These are phyloP conservation scores for Sphaeramia orbicularis DNA, from an alignment of 2,797 vertebrate species.

Conservation along the genomic window DNA sequence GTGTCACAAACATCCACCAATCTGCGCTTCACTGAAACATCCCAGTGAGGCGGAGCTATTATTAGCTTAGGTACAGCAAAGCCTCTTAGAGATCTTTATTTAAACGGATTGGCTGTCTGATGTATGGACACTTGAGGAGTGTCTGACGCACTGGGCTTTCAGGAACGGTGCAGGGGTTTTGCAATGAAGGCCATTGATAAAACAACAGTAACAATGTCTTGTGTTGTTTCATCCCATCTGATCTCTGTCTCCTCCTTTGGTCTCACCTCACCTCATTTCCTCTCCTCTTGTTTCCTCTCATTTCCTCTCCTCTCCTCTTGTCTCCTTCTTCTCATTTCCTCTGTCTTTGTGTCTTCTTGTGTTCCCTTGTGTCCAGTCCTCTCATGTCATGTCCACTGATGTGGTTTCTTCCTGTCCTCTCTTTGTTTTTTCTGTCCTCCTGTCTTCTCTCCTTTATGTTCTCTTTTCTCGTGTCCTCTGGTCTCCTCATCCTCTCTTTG, in stretches of 20 bases:
- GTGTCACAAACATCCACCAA: constrained; percentile 72
- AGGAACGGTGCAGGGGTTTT: constrained; percentile 57
- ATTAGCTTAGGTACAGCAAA: constrained; percentile 77
- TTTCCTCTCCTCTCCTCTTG: background rate
- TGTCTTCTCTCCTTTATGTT: background rate
- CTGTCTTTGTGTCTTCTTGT: no score
- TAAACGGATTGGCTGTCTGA: constrained; percentile 85
- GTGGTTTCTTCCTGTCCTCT: no score
- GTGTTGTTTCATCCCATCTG: no score
- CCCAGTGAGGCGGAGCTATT: background rate
- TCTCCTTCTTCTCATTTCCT: no score
- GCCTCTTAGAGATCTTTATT: constrained; percentile 88
- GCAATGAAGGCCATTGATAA: constrained; percentile 58
- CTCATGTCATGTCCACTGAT: no score
- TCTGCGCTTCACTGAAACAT: constrained; percentile 57
- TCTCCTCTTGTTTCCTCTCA: background rate
- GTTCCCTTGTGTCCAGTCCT: no score
- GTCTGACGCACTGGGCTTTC: constrained; percentile 67
- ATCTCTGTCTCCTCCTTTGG: no score
- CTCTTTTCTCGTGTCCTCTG: no score
- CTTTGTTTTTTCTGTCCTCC: constrained; percentile 46
- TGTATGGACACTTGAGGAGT: constrained; percentile 79
- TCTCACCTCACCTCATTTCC: background rate
- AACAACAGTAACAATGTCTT: constrained; percentile 30
- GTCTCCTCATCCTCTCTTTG: constrained; percentile 4